Evolutionary conservation across 2,797 vertebrate species (phyloP), one percentile per base, ranked within the genome.

Genomic region (Epinephelus awoara): DNA sequence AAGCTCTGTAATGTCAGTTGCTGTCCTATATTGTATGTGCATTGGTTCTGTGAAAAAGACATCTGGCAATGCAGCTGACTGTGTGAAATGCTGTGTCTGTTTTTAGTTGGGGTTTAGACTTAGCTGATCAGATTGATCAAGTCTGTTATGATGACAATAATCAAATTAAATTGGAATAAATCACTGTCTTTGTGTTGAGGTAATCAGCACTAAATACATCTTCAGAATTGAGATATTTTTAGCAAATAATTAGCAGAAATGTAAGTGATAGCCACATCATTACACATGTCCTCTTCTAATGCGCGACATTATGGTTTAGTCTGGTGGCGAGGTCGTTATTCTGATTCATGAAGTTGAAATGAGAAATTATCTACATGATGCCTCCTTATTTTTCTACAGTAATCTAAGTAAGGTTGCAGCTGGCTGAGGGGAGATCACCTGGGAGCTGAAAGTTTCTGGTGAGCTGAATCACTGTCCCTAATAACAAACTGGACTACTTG

Each of bases 1-100:
- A 18, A 63, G 69, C 40, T 52, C n/a, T 18, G 17, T 56, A 64
- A 52, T 69, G 56, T 75, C 46, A 71, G 56, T 68, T 58, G 19
- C 40, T 27, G 56, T 57, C 44, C 11, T 72, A 1, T 58, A 70
- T 46, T 62, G 25, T 64, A 19, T 76, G 58, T 55, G 17, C 8
- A 51, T 7, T 27, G 21, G 69, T 21, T 65, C 18, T 61, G 52
- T 68, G 42, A 59, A 67, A 29, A 65, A 58, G 18, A 67, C 42
- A 14, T 61, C 50, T 66, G 57, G 63, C 34, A 66, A 49, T 57
- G 27, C 29, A 29, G n/a, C 63, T 21, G 42, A 59, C 52, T 47
- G 42, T 34, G 47, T 34, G 29, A 58, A 58, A 71, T 15, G 2
- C 18, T 38, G 23, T 13, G 23, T 13, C 21, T 63, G 34, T 25